Conservation (phyloP, 2,888 invertebrate species). For the Timema cristinae region DNA sequence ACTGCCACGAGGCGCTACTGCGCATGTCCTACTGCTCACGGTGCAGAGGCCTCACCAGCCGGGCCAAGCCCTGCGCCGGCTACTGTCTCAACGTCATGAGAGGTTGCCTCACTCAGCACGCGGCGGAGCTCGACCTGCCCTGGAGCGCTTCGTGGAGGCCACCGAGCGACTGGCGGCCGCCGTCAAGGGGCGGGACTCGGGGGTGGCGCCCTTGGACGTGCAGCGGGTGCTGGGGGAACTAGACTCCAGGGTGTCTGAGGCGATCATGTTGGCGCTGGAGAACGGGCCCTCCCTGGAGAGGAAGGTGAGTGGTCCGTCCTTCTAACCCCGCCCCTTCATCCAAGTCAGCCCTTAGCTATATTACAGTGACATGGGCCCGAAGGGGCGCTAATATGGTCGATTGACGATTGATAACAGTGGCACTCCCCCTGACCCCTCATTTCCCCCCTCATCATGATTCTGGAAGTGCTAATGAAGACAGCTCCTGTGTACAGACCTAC, state of each 20-base stretch:
- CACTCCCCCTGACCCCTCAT: no score
- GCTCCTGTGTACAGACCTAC: no score
- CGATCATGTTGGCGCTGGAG: conserved; percentile 88
- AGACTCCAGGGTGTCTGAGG: conserved; percentile 80
- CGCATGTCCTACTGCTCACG: conserved; percentile 48
- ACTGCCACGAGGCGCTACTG: conserved; percentile 68
- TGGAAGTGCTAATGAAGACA: no score
- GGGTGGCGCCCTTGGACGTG: conserved; percentile 55
- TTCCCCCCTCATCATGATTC: no score
- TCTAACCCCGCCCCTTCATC: no score
- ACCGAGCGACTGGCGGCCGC: conserved; percentile 71
- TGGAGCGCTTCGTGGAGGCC: conserved; percentile 86
- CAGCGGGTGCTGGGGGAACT: conserved; percentile 75
- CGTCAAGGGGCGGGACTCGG: conserved; percentile 53
- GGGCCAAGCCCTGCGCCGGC: conserved; percentile 75
- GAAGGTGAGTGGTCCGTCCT: conserved; percentile 59
- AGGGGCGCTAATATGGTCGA: no score
- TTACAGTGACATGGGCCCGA: no score
- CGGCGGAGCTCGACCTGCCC: conserved; percentile 77
- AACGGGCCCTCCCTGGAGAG: conserved; percentile 74
- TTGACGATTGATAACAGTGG: no score
- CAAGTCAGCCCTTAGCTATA: no score
- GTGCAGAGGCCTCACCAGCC: conserved; percentile 58
- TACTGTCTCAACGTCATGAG: conserved; percentile 87
- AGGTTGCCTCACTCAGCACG: conserved; percentile 77